Percentiles rank a stretch among this genome's conserved stretches.
phyloP scores from a whole-genome alignment of 1,140 invertebrate species.

The Drosophila guanche region DNA sequence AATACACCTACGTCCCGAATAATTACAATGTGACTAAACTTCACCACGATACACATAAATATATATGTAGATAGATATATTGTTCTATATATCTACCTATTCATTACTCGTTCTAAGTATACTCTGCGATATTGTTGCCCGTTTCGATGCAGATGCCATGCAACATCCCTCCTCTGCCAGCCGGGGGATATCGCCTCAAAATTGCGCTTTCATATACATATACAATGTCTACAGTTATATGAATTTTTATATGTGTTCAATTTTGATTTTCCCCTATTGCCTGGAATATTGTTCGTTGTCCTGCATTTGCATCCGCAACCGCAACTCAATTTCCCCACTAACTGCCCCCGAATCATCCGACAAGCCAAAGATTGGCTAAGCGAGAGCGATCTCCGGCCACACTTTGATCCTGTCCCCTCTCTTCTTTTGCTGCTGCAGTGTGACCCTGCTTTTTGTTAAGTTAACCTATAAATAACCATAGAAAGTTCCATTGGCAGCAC shows the following conservation, averaged over 20 bases:
- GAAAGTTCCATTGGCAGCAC: no score
- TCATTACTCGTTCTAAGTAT: slow-evolving; percentile 54
- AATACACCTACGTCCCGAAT: slow-evolving; percentile 84
- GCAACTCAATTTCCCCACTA: slow-evolving; percentile 19
- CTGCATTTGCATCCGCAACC: slow-evolving; percentile 1
- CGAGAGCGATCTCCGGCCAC: no score
- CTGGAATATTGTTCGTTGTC: slow-evolving; percentile 6
- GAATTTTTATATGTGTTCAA: slow-evolving; percentile 2
- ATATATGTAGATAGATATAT: slow-evolving; percentile 53
- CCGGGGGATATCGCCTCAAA: slow-evolving; percentile 38
- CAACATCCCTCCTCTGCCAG: not conserved
- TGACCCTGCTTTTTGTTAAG: no score
- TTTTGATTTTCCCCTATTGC: not conserved
- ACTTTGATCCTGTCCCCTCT: no score
- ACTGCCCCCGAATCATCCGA: slow-evolving; percentile 1
- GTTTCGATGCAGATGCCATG: slow-evolving; percentile 8
- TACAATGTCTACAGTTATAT: not conserved
- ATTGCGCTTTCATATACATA: slow-evolving; percentile 26
- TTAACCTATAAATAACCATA: no score
- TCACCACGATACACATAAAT: slow-evolving; percentile 83
- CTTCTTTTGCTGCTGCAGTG: no score
- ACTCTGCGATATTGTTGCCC: slow-evolving; percentile 50
- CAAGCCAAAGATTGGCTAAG: not conserved
- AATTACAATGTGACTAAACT: slow-evolving; percentile 84
- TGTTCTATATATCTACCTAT: slow-evolving; percentile 36